Base-by-base conservation (phyloP, 2,888 invertebrate genomes). In the Drosophila kambysellisi region DNA sequence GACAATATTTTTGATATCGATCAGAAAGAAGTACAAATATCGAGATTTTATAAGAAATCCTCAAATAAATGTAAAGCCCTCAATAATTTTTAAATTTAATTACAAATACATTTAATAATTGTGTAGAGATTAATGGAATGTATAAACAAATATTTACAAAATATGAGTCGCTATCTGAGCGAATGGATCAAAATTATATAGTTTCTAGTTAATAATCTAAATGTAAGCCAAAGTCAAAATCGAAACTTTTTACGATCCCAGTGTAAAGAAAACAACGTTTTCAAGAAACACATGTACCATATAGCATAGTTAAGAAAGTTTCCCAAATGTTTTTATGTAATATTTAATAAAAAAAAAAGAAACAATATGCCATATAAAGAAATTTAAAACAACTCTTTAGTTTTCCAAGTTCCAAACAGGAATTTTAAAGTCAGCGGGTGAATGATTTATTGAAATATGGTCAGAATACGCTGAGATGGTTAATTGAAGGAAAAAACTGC, bases 1-100 rank as follows among this genome's bases (percentile, higher is more conserved):
- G 87, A 87, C 87, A 87, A 87, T 87, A 87, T 90, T 90, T 90
- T 88, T 83, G 76, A 88, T 75, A 88, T 61, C 71, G 77, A 81
- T 77, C 76, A 76, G 82, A 76, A 85, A 61, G 63, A 83, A 87
- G 87, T 87, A 87, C 87, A 87, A 87, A 87, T 86, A 73, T 70
- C 70, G 76, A 79, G 79, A 88, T 89, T 89, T 82, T 89, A 74
- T 65, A 71, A 33, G 30, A 64, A 25, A 53, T 37, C 46, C 58
- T 59, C 72, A 63, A 58, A 39, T 41, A 56, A 53, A n/a, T 59
- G 51, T 53, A 72, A 52, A 70, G 25, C 50, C 71, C 58, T 69
- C 33, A 74, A 70, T 15, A 54, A 54, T 56, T 64, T 71, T 62
- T 46, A 69, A 54, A 74, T 56, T 53, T 54, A 52, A 76, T 59